Evolutionary conservation across 2,888 invertebrate species (phyloP).

Genomic region (Cantharis nigra): DNA sequence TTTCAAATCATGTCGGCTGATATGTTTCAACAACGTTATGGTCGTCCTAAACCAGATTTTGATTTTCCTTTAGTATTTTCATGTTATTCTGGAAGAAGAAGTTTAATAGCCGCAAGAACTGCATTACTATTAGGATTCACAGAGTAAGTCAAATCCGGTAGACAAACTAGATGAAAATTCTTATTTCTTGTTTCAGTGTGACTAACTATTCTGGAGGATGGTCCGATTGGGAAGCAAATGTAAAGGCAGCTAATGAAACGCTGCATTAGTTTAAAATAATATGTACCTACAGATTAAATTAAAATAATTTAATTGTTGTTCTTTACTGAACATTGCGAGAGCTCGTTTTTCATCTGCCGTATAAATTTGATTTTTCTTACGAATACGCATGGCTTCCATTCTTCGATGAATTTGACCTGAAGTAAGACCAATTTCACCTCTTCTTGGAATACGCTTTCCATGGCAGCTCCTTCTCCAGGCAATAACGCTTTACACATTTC

Average conservation of each 20-base stretch:
- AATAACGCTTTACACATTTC: conserved; percentile 92
- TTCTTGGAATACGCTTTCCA: conserved; percentile 97
- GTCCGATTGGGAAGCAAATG: conserved; percentile 56
- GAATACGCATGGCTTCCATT: conserved; percentile 99
- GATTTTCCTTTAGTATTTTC: conserved; percentile 68
- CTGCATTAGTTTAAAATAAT: background rate
- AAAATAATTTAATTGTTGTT: conserved; percentile 53
- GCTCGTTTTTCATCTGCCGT: conserved; percentile 99
- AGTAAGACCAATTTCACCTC: conserved; percentile 98
- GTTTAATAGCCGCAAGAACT: conserved; percentile 64
- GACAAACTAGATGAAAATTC: no score
- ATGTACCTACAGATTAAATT: conserved; percentile 1
- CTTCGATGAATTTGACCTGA: conserved; percentile 96
- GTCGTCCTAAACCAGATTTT: conserved; percentile 62
- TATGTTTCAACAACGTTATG: conserved; percentile 63
- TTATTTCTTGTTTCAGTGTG: conserved; percentile 44
- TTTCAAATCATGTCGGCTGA: conserved; percentile 57
- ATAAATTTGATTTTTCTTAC: conserved; percentile 99
- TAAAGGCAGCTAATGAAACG: conserved; percentile 19
- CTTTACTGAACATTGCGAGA: conserved; percentile 96
- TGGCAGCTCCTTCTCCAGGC: conserved; percentile 98
- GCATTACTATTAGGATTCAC: conserved; percentile 63
- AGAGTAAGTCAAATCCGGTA: conserved; percentile 57
- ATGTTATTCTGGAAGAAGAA: conserved; percentile 71
- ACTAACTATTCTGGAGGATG: conserved; percentile 58